A percentile compares a stretch with the other conserved stretches of the same genome.
phyloP scores from a whole-genome alignment of 2,797 vertebrate genomes.

The Tauraco hartlaubi region DNA sequence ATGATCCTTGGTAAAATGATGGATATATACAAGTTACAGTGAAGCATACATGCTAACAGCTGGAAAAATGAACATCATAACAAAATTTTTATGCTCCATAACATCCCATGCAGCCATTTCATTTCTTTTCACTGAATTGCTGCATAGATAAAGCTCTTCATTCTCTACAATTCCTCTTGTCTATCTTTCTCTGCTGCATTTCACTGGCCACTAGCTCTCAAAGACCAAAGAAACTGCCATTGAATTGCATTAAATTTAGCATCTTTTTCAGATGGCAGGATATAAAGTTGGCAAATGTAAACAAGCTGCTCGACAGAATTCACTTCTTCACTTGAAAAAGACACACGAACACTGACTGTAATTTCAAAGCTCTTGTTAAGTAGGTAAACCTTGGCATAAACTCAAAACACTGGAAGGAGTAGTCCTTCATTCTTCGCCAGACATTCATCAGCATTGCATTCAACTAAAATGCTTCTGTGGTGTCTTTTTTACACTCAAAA shows the following conservation, averaged over 20 bases:
- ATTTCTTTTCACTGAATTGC: neutral
- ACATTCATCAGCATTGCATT: neutral
- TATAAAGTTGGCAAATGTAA: neutral
- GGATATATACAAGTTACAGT: neutral
- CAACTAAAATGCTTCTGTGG: neutral
- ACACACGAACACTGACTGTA: neutral
- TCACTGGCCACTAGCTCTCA: neutral
- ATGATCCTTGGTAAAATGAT: neutral
- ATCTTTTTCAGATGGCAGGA: neutral
- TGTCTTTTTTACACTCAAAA: neutral
- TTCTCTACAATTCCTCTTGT: neutral
- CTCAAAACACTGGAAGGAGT: neutral
- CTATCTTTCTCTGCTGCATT: neutral
- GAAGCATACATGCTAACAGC: neutral
- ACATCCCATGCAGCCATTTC: neutral
- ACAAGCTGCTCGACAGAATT: neutral
- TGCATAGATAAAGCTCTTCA: neutral
- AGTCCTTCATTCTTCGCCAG: neutral
- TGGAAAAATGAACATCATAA: neutral
- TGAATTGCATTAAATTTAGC: neutral
- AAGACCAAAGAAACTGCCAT: neutral
- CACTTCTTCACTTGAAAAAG: neutral
- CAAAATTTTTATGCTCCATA: accelerated
- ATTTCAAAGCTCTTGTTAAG: neutral
- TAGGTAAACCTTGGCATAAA: neutral